A percentile compares a stretch with the other conserved stretches of the same genome.
Conservation (phyloP, 2,888 invertebrate species). For the Monoplex corrugatus region DNA sequence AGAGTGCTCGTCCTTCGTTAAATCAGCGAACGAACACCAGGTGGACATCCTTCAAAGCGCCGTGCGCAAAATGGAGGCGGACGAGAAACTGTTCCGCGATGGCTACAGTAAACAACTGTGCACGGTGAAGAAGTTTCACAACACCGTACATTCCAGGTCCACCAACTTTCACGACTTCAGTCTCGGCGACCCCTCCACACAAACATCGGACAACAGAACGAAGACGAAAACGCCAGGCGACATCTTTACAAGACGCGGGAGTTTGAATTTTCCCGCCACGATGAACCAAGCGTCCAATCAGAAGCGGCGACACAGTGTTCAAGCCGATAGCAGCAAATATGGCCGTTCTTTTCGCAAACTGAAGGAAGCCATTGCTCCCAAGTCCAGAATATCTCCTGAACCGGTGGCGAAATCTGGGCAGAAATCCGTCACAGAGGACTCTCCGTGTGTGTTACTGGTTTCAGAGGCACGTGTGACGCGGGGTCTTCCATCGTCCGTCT, state of each 20-base stretch:
- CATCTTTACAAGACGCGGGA: conserved; percentile 23
- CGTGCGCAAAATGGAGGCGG: conserved; percentile 48
- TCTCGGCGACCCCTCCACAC: background rate
- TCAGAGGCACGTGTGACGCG: background rate
- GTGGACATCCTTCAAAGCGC: conserved; percentile 14
- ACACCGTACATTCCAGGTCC: conserved; percentile 38
- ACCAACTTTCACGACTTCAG: background rate
- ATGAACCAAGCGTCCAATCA: background rate
- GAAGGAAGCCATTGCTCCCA: conserved; percentile 38
- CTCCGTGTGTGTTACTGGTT: background rate
- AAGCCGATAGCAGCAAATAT: conserved; percentile 40
- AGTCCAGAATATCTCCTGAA: background rate
- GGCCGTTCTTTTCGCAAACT: conserved; percentile 46
- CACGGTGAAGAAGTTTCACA: conserved; percentile 39
- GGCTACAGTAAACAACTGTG: conserved; percentile 37
- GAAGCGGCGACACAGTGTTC: conserved; percentile 38
- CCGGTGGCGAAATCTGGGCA: background rate
- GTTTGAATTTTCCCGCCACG: background rate
- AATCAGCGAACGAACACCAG: conserved; percentile 40
- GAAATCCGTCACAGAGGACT: background rate
- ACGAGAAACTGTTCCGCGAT: conserved; percentile 40
- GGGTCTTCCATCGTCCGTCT: background rate
- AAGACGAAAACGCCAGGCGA: background rate
- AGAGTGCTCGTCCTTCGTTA: conserved; percentile 43
- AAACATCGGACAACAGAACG: background rate